These are phyloP conservation scores for Alviniconcha strummeri DNA, from an alignment of 2,888 invertebrate species.

Conservation along the genomic window DNA sequence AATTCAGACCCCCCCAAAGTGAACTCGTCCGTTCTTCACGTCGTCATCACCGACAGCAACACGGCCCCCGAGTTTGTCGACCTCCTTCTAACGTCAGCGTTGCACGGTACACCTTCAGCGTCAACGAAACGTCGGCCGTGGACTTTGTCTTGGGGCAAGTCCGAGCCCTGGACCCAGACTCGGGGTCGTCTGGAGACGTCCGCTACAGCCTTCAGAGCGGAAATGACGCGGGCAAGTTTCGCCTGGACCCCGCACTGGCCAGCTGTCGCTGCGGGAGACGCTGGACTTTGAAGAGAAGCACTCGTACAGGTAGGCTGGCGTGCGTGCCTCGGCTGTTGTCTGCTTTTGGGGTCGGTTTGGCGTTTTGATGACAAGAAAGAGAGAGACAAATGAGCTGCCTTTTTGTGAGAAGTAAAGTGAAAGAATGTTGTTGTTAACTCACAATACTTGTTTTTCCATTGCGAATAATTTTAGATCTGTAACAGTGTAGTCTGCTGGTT, in stretches of 20 bases:
- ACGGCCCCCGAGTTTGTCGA: slow-evolving; percentile 38
- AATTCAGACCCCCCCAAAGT: slow-evolving; percentile 39
- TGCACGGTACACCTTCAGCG: slow-evolving; percentile 33
- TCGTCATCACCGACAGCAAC: slow-evolving; percentile 42
- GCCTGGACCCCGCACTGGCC: slow-evolving; percentile 15
- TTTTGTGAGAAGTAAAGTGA: no score
- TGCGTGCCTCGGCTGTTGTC: no score
- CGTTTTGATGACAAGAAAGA: no score
- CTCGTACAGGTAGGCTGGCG: neutral
- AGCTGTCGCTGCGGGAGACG: slow-evolving; percentile 12
- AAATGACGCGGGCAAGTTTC: slow-evolving; percentile 13
- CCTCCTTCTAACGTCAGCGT: neutral
- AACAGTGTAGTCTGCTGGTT: no score
- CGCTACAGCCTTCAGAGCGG: slow-evolving; percentile 29
- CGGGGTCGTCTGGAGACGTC: slow-evolving; percentile 43
- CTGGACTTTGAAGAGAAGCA: slow-evolving; percentile 27
- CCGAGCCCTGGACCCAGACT: slow-evolving; percentile 39
- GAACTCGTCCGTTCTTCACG: slow-evolving; percentile 24
- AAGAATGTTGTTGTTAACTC: no score
- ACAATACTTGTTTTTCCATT: no score
- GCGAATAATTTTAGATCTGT: no score
- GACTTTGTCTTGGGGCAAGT: slow-evolving; percentile 37
- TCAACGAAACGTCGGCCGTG: slow-evolving; percentile 35
- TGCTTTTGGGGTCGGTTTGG: no score
- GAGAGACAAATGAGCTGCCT: no score